phyloP scores from a whole-genome alignment of 2,888 invertebrate genomes.

The Tetranychus piercei region DNA sequence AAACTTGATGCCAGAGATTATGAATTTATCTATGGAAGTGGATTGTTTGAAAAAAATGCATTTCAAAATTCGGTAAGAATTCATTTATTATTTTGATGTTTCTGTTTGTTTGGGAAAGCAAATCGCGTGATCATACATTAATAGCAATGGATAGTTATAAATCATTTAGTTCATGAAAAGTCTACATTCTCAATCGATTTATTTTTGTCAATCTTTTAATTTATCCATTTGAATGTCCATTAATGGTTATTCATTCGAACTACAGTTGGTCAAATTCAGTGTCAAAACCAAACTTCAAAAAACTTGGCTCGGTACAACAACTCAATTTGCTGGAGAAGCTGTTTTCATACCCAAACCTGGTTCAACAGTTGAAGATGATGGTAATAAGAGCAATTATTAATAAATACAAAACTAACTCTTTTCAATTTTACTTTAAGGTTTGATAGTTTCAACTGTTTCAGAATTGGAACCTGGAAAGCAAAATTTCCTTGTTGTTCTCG shows the following conservation, averaged over 20 bases:
- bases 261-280: constrained; percentile 27
- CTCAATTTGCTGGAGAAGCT: constrained; percentile 35
- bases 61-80: constrained; percentile 31
- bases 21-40: constrained; percentile 37
- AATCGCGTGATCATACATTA: neutral
- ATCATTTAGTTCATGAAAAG: neutral
- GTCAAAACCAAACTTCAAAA: constrained; percentile 29
- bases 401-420: neutral
- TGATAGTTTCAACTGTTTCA: constrained; percentile 29
- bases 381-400: neutral
- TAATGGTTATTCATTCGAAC: too few relatives aligned
- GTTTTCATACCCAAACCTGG: constrained; percentile 36
- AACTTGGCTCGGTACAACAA: constrained; percentile 31
- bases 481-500: constrained; percentile 30
- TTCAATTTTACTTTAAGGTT: constrained; percentile 11
- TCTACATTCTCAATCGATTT: too few relatives aligned
- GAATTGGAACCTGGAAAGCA: constrained; percentile 25
- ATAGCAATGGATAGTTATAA: neutral
- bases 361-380: constrained; percentile 36
- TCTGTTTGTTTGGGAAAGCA: neutral
- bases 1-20: constrained; percentile 35
- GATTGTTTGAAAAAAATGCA: constrained; percentile 30
- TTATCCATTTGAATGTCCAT: too few relatives aligned
- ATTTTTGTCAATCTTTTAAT: neutral
- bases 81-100: neutral